Evolutionary conservation across 2,797 vertebrate species (phyloP).

Genomic region (Pteropus rufus): DNA sequence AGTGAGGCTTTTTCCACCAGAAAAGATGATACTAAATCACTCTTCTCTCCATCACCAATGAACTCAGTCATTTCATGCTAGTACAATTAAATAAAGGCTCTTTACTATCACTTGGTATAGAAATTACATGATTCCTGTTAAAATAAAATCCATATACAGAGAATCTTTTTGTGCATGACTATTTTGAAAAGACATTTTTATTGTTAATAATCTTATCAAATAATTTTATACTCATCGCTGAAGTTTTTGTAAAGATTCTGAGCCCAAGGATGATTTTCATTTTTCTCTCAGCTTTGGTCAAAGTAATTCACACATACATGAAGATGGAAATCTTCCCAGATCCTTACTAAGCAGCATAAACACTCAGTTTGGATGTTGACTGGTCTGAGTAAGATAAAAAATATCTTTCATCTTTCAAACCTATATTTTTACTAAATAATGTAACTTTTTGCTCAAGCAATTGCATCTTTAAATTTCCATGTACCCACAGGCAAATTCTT

Average conservation of each 20-base stretch:
- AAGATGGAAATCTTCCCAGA: background rate
- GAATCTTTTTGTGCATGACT: background rate
- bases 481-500: background rate
- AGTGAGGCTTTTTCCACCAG: background rate
- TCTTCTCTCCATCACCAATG: background rate
- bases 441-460: background rate
- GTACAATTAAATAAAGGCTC: constrained; percentile 25
- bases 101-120: background rate
- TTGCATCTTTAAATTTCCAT: constrained; percentile 26
- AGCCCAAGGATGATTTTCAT: background rate
- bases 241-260: background rate
- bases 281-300: background rate
- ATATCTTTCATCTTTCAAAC: background rate
- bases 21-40: constrained; percentile 4
- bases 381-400: background rate
- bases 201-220: constrained; percentile 14
- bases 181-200: constrained; percentile 24
- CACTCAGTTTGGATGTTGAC: background rate
- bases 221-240: background rate
- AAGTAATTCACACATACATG: background rate
- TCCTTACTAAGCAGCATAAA: background rate
- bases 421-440: constrained; percentile 5
- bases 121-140: constrained; percentile 16
- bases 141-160: background rate
- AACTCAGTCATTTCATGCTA: constrained; percentile 15